Base-by-base conservation (phyloP, 2,888 invertebrate genomes). In the Ectemnius lituratus region DNA sequence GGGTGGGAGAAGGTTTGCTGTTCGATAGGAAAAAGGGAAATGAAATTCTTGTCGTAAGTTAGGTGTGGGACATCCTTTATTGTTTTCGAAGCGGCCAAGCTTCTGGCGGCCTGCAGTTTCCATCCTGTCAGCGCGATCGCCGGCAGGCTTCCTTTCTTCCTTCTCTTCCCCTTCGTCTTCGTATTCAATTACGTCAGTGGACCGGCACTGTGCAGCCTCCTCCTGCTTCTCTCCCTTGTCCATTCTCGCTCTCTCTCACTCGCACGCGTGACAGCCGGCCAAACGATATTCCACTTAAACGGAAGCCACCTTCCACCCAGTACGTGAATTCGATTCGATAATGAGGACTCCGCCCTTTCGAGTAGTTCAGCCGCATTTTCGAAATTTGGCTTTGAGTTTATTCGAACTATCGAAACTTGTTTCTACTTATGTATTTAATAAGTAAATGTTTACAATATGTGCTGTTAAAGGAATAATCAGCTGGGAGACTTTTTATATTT, bases 11-110 rank as follows among this genome's bases (percentile, higher is more conserved):
- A 63, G 63, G 73, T 57, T 45, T 18, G 27, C 23, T 78, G 77
- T 75, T 56, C 78, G 77, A 80, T 83, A 82, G 77, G 82, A 83
- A 80, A 85, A 82, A 85, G 82, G 86, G 85, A 86, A 86, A 87
- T 87, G 84, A 86, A 86, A 86, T 87, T 86, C 85, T 79, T 79
- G 78, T 70, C 76, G 56, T 70, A 66, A 77, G 73, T 71, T 71
- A 76, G 49, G 73, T 37, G 37, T 28, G 60, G 58, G 67, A 62
- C 66, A 62, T 66, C 61, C 60, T 67, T 75, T 73, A 73, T 64
- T 78, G 77, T 78, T 72, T 65, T 68, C 66, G 65, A 69, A 46
- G 49, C 49, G 11, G 57, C 37, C 37, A 65, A 57, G 72, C 62
- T 64, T 14, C 52, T 67, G 61, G 45, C 45, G 63, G 18, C 71